phyloP scores from a whole-genome alignment of 2,113 vertebrate genomes.

The Donacobius atricapilla region DNA sequence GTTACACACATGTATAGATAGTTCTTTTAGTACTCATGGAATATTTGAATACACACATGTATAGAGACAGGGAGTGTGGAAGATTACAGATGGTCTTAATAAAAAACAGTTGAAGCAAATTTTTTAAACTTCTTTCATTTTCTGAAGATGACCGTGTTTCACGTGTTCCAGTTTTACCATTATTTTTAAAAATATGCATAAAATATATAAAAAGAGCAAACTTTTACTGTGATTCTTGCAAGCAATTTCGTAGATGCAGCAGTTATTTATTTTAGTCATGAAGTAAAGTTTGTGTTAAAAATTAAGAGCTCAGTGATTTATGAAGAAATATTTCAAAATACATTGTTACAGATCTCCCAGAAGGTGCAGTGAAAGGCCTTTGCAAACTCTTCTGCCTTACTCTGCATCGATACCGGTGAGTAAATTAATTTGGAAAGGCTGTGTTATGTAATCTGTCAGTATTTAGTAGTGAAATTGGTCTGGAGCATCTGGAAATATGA shows the following conservation, averaged over 20 bases:
- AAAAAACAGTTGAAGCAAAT: not conserved
- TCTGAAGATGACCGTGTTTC: not conserved
- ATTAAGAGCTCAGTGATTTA: not conserved
- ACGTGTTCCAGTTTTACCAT: not conserved
- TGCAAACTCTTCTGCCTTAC: slow-evolving; percentile 97
- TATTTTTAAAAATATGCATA: not conserved
- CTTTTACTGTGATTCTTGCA: not conserved
- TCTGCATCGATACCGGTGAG: slow-evolving; percentile 91
- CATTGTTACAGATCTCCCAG: slow-evolving; percentile 81
- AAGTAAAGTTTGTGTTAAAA: not conserved
- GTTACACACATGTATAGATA: too few relatives aligned
- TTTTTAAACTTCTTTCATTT: not conserved
- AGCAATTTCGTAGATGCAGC: accelerated
- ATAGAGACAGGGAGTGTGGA: not conserved
- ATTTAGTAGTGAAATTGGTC: not conserved
- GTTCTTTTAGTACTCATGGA: not conserved
- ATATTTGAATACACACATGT: not conserved
- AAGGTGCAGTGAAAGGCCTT: slow-evolving; percentile 90
- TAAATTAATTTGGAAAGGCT: not conserved
- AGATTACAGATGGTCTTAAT: not conserved
- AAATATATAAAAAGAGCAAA: not conserved
- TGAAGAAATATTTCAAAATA: not conserved
- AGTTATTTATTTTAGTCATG: not conserved
- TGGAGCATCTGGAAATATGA: not conserved
- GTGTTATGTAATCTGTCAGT: accelerated